These are phyloP conservation scores for Galerucella nymphaeae DNA, from an alignment of 2,888 invertebrate genomes.

Conservation along the genomic window DNA sequence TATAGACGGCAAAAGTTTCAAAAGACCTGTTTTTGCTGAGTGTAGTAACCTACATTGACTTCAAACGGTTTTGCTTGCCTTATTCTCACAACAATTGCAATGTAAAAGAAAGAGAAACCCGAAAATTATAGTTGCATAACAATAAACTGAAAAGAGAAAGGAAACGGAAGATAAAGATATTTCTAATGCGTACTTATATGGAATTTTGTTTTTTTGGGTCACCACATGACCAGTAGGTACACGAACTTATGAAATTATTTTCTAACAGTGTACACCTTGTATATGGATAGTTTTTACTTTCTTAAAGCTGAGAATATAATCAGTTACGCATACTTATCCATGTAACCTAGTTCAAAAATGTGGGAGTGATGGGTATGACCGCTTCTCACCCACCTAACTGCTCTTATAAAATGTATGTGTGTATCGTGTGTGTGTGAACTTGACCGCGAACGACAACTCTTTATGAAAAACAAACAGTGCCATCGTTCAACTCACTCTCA, in stretches of 20 bases:
- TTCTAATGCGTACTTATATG: constrained; percentile 35
- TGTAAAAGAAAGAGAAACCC: constrained; percentile 45
- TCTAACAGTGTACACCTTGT: neutral
- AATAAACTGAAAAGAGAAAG: constrained; percentile 41
- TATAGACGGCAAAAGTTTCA: constrained; percentile 1
- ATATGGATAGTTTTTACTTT: constrained; percentile 1
- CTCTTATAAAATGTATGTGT: constrained; percentile 18
- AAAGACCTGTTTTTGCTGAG: constrained; percentile 11
- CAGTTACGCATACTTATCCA: constrained; percentile 1
- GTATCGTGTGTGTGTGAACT: constrained; percentile 46
- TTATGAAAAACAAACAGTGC: constrained; percentile 50
- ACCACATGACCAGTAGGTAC: too few relatives aligned
- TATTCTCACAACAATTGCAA: constrained; percentile 26
- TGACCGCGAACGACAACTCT: constrained; percentile 49
- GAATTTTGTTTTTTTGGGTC: constrained; percentile 43
- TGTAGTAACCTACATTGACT: constrained; percentile 29
- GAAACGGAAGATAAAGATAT: constrained; percentile 36
- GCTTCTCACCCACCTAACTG: constrained; percentile 17
- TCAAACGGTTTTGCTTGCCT: constrained; percentile 26
- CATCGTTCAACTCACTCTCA: constrained; percentile 51
- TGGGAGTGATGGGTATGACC: constrained; percentile 19
- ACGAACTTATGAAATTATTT: constrained; percentile 29
- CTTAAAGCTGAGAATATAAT: neutral
- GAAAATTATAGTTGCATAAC: constrained; percentile 42
- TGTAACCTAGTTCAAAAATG: constrained; percentile 18